phyloP scores from a whole-genome alignment of 2,797 vertebrate species.

The Schizopygopsis pylzovi region DNA sequence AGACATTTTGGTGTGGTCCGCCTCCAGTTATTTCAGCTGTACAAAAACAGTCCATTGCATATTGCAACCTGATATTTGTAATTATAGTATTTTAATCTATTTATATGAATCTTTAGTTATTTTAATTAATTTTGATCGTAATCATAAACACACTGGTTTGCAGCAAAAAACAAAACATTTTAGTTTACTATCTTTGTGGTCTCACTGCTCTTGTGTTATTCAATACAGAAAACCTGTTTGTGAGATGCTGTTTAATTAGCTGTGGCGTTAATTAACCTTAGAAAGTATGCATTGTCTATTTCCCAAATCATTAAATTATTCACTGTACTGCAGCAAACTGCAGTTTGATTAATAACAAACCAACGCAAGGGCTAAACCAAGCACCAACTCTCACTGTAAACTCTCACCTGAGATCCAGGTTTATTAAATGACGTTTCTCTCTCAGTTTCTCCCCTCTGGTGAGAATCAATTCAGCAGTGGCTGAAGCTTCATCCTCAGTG shows the following conservation, averaged over 20 bases:
- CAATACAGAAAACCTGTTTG: not conserved
- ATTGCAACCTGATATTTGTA: not conserved
- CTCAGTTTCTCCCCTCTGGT: slow-evolving; percentile 53
- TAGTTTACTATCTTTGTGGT: not conserved
- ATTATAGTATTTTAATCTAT: not conserved
- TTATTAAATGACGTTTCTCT: slow-evolving; percentile 46
- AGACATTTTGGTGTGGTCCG: slow-evolving; percentile 1
- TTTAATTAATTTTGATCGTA: not conserved
- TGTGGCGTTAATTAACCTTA: not conserved
- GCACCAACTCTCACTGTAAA: slow-evolving; percentile 44
- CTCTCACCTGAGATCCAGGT: slow-evolving; percentile 37
- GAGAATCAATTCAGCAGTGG: slow-evolving; percentile 42
- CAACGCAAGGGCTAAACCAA: slow-evolving; percentile 43
- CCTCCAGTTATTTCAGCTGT: not conserved
- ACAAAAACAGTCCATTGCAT: not conserved
- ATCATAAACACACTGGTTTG: not conserved
- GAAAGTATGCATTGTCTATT: not conserved
- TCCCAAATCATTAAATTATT: slow-evolving; percentile 10
- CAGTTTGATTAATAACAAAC: slow-evolving; percentile 50
- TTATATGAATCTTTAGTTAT: not conserved
- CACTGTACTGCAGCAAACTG: slow-evolving; percentile 4
- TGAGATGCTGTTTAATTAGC: not conserved
- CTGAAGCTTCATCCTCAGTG: slow-evolving; percentile 57
- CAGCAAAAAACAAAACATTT: not conserved
- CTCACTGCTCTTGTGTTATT: not conserved